Evolutionary conservation across 2,113 vertebrate genomes (phyloP), one percentile per base, ranked within the genome.

Genomic region (Chrysochloris asiatica): DNA sequence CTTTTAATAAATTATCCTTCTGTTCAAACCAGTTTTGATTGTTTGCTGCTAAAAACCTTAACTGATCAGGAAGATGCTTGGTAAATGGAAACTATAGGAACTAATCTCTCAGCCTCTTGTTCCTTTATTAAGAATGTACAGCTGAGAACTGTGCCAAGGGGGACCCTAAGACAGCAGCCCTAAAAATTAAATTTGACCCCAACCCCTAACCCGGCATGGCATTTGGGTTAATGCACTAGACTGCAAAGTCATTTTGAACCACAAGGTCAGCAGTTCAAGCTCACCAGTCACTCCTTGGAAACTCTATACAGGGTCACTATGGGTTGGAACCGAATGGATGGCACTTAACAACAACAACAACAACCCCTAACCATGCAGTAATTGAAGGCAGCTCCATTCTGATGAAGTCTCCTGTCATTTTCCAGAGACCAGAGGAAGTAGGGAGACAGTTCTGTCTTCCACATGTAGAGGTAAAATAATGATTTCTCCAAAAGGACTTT

Each of bases 61-160:
- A 94, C 88, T 89, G 92, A 95, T 93, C 90, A 92, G 84, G 92
- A 78, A 95, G 83, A 38, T 81, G 67, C 76, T 92, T 94, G 88
- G 91, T 93, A 93, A 81, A 92, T 81, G 90, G 93, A 95, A 90
- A 94, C 95, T 93, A 94, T 89, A 95, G 93, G 93, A 90, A 95
- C 86, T 96, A 95, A 96, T 94, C 91, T 84, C 92, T 93, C 38
- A 71, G 86, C 56, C 63, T 80, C 83, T 91, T 50, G 80, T 81
- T 38, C 80, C 79, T 94, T 95, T 94, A 88, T 90, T 95, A 94
- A 63, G 59, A 92, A 93, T 21, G 24, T 56, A 22, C 19, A 90
- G 38, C 76, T 78, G 48, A 94, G 52, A 93, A 28, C 47, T 72
- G 73, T 33, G 48, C 41, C 73, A 91, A 76, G 38, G 36, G 24